Percentiles rank a stretch among this genome's conserved stretches.
These are phyloP conservation scores for Hafferia zeledoni DNA, from an alignment of 2,797 vertebrate species.

Conservation along the genomic window DNA sequence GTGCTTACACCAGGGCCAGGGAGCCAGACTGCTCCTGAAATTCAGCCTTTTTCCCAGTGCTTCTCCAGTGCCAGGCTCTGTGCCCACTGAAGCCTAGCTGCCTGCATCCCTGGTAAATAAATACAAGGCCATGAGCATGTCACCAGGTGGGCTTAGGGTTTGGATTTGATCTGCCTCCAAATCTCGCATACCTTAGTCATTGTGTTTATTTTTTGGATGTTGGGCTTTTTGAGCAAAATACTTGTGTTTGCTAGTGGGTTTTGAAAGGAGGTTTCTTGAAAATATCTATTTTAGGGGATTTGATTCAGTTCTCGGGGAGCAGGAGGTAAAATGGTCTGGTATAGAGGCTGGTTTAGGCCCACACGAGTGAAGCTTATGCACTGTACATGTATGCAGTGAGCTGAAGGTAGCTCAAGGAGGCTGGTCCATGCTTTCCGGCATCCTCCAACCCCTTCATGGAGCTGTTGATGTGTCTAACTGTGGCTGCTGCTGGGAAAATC, in stretches of 20 bases:
- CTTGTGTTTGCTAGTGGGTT: not conserved
- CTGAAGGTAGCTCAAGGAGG: not conserved
- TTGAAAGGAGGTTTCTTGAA: not conserved
- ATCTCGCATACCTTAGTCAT: not conserved
- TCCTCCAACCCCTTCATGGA: fast-evolving
- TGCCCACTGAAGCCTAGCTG: not conserved
- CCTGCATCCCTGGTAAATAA: not conserved
- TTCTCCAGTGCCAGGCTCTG: not conserved
- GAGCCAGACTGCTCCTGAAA: not conserved
- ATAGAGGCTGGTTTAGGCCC: not conserved
- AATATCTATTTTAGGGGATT: not conserved
- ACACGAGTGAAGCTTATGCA: not conserved
- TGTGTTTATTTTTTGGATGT: not conserved
- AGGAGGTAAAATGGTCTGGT: not conserved
- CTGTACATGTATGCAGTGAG: not conserved
- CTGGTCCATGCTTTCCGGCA: not conserved
- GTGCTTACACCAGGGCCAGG: not conserved
- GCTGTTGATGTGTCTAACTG: not conserved
- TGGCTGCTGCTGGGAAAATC: not conserved
- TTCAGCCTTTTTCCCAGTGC: not conserved
- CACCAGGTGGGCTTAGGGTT: not conserved
- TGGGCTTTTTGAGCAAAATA: not conserved
- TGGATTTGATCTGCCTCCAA: not conserved
- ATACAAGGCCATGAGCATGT: fast-evolving
- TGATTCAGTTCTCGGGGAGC: not conserved